Conservation (phyloP, 2,113 vertebrate genomes). For the Sapajus apella region DNA sequence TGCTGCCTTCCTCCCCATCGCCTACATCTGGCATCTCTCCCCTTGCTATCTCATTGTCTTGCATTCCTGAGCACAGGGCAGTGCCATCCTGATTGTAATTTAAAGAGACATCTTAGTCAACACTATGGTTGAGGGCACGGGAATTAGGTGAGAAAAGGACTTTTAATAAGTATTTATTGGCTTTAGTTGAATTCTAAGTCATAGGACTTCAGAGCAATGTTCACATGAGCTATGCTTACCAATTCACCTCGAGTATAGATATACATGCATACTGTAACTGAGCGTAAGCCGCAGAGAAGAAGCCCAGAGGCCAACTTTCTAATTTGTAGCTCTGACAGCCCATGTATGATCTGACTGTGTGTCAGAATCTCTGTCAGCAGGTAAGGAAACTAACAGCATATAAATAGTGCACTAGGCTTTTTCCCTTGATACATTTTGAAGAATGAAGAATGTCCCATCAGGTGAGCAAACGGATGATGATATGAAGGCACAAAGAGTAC, state of each 20-base stretch:
- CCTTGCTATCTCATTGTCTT: too few relatives aligned
- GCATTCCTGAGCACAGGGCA: not conserved
- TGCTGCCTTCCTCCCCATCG: too few relatives aligned
- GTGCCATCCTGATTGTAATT: not conserved
- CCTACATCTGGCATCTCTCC: too few relatives aligned
- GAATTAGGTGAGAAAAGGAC: not conserved
- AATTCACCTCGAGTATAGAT: not conserved
- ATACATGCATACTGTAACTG: accelerated
- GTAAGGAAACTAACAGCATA: not conserved
- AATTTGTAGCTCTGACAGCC: not conserved
- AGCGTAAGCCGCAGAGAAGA: not conserved
- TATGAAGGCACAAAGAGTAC: not conserved
- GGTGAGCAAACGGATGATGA: not conserved
- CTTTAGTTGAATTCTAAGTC: not conserved
- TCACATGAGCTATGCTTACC: not conserved
- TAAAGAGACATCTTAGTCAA: not conserved
- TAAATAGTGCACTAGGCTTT: not conserved
- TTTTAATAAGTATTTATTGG: not conserved
- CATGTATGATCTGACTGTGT: not conserved
- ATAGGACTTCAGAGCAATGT: not conserved
- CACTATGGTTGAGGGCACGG: accelerated
- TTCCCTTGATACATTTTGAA: not conserved
- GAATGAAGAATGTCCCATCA: not conserved
- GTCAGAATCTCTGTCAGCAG: not conserved
- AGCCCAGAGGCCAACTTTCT: not conserved